phyloP scores from a whole-genome alignment of 1,140 invertebrate species.

The Macrosteles quadrilineatus region DNA sequence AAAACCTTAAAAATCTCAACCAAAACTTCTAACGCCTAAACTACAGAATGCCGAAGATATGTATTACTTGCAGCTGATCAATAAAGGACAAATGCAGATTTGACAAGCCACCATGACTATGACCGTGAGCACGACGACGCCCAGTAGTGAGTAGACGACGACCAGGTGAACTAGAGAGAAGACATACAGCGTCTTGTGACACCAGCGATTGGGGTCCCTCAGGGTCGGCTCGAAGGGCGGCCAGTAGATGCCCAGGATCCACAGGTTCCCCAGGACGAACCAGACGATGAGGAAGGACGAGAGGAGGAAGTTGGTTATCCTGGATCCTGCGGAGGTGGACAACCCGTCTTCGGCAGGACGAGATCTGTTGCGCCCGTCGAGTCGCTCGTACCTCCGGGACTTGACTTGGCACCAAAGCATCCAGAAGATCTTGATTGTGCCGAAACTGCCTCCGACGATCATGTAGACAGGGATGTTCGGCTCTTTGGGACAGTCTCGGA shows the following conservation, averaged over 20 bases:
- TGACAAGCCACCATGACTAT: slow-evolving; percentile 63
- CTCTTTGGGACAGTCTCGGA: slow-evolving; percentile 76
- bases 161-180: slow-evolving; percentile 72
- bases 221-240: slow-evolving; percentile 67
- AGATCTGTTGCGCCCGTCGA: slow-evolving; percentile 56
- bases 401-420: slow-evolving; percentile 68
- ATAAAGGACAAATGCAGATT: slow-evolving; percentile 67
- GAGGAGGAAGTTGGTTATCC: slow-evolving; percentile 58
- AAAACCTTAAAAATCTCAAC: too few relatives aligned
- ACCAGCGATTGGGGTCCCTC: slow-evolving; percentile 73
- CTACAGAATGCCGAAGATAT: too few relatives aligned
- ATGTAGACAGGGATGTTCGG: slow-evolving; percentile 79
- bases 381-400: slow-evolving; percentile 56
- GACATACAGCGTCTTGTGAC: slow-evolving; percentile 73
- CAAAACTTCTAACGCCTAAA: too few relatives aligned
- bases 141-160: slow-evolving; percentile 58
- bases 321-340: slow-evolving; percentile 52
- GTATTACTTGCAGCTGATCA: slow-evolving; percentile 62
- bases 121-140: slow-evolving; percentile 58
- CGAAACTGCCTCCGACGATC: slow-evolving; percentile 75
- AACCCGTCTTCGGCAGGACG: slow-evolving; percentile 53
- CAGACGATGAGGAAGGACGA: slow-evolving; percentile 70
- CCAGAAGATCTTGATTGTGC: slow-evolving; percentile 68
- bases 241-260: slow-evolving; percentile 76
- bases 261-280: slow-evolving; percentile 77